These are phyloP conservation scores for Acrobasis suavella DNA, from an alignment of 2,888 invertebrate genomes.

Conservation along the genomic window DNA sequence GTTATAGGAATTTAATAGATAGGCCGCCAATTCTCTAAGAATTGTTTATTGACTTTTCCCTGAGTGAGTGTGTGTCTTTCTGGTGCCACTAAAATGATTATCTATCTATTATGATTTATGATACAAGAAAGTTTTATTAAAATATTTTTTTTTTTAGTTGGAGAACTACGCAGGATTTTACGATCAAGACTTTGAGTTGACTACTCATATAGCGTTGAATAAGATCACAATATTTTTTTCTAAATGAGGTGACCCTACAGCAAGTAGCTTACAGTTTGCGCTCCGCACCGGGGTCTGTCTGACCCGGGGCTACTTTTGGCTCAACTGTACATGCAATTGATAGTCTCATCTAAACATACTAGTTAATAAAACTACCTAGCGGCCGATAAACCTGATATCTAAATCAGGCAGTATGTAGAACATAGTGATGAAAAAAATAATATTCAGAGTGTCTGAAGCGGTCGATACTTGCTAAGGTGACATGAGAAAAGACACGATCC, in stretches of 20 bases:
- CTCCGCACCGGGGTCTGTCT: background rate
- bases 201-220: too few relatives aligned
- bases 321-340: slow-evolving; percentile 10
- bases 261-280: slow-evolving; percentile 4
- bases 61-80: too few relatives aligned
- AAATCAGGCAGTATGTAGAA: background rate
- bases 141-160: too few relatives aligned
- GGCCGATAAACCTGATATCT: background rate
- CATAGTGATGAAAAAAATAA: background rate
- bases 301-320: slow-evolving; percentile 1
- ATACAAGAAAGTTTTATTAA: too few relatives aligned
- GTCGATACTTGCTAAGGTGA: background rate
- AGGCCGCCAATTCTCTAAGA: too few relatives aligned
- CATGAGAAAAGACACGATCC: background rate
- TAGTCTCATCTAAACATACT: slow-evolving; percentile 2
- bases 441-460: background rate
- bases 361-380: slow-evolving; percentile 1
- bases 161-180: too few relatives aligned
- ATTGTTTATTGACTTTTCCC: too few relatives aligned
- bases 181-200: too few relatives aligned
- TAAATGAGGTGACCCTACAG: background rate
- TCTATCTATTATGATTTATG: too few relatives aligned
- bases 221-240: too few relatives aligned
- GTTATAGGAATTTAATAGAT: too few relatives aligned
- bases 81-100: too few relatives aligned